Base-by-base conservation (phyloP, 2,888 invertebrate species). In the Sturmia bella region DNA sequence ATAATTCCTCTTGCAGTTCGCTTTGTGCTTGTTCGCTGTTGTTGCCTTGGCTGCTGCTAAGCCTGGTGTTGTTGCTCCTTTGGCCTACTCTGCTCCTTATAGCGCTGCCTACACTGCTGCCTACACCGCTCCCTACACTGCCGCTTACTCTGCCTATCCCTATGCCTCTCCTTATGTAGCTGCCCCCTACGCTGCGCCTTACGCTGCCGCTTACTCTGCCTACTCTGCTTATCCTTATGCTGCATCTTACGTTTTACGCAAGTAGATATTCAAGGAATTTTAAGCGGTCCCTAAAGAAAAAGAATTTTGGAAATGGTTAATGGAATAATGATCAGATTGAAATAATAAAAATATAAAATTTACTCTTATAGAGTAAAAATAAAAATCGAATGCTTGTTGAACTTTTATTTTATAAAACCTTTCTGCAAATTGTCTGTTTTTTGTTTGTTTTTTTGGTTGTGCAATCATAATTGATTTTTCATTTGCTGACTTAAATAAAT, bases 31-130 rank as follows among this genome's bases (percentile, higher is more conserved):
- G 59, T 68, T 85, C 41, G 85, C 86, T 41, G 19, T 86, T 11
- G 32, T 86, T 59, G 86, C 86, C 11, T 72, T 80, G 64, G 84
- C 74, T 15, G 83, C 84, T 17, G 86, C 86, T 80, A 87, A 87
- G 32, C 86, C 86, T 12, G 84, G 76, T 27, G 19, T 86, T 68
- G 80, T 86, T 9, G 84, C 86, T n/a, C 85, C 86, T 39, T 61
- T 86, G 72, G 80, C 84, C 1, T 84, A 84, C 64, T 85, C 86
- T n/a, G 76, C 83, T 24, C 83, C 85, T 50, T 83, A 37, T 52
- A 2, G 83, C 48, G 72, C 81, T 41, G 75, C 84, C 1, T 85
- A 84, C 43, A 70, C 85, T 1, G 75, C 86, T 7, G 48, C 74
- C 5, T 56, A 56, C 17, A 11, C 19, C 15, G 48, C 48, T 17